These are phyloP conservation scores for Allygus modestus DNA, from an alignment of 2,888 invertebrate species.

Conservation along the genomic window DNA sequence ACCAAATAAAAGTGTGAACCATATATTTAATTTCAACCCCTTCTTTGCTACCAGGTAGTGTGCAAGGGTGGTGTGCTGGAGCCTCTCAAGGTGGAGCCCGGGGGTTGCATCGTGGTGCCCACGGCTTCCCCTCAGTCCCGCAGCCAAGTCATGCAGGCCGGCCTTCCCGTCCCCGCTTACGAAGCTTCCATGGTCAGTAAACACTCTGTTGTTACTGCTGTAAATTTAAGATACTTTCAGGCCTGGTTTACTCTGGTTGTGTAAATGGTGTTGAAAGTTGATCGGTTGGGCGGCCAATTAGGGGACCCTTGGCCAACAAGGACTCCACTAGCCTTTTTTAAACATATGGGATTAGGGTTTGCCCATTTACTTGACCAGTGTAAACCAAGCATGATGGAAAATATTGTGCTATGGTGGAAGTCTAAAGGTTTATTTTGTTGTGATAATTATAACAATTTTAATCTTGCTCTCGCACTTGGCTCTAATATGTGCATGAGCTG, in stretches of 20 bases:
- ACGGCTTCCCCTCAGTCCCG: conserved; percentile 77
- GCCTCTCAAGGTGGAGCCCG: conserved; percentile 63
- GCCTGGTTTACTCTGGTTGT: neutral
- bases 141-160: conserved; percentile 76
- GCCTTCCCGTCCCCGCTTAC: conserved; percentile 80
- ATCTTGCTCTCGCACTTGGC: neutral
- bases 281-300: too few relatives aligned
- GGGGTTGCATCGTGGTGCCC: conserved; percentile 78
- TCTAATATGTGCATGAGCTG: neutral
- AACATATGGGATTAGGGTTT: too few relatives aligned
- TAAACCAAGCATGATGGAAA: neutral
- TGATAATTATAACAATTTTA: too few relatives aligned
- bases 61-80: conserved; percentile 57
- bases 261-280: neutral
- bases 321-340: too few relatives aligned
- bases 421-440: neutral
- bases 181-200: conserved; percentile 84
- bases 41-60: too few relatives aligned
- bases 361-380: too few relatives aligned
- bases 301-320: too few relatives aligned
- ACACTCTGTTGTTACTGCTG: neutral
- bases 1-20: too few relatives aligned
- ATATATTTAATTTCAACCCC: too few relatives aligned
- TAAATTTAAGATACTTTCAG: neutral
- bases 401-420: neutral